These are phyloP conservation scores for Brotogeris chrysoptera DNA, from an alignment of 2,797 vertebrate species.

Conservation along the genomic window DNA sequence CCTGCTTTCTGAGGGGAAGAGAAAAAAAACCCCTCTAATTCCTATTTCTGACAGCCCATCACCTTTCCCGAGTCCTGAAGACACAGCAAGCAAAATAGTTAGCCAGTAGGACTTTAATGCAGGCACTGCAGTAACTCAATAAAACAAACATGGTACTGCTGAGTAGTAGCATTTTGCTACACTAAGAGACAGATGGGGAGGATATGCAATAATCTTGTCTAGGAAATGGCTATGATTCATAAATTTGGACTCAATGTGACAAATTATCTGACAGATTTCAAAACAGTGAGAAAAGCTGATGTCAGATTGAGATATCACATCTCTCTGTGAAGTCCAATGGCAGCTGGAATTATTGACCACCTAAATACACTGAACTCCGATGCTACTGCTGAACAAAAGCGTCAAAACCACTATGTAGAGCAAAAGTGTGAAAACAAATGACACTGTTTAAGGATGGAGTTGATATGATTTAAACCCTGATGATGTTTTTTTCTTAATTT, in stretches of 20 bases:
- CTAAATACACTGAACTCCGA: neutral
- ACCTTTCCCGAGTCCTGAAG: neutral
- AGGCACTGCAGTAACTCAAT: neutral
- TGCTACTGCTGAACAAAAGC: neutral
- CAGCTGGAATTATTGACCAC: slow-evolving; percentile 65
- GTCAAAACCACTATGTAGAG: neutral
- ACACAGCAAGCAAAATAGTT: neutral
- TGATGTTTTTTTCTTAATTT: neutral
- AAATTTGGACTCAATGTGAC: slow-evolving; percentile 59
- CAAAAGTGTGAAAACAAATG: neutral
- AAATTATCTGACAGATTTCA: slow-evolving; percentile 66
- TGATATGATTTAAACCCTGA: neutral
- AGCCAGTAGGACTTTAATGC: neutral
- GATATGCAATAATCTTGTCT: slow-evolving; percentile 59
- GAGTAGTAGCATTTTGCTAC: neutral
- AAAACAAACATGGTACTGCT: slow-evolving; percentile 27
- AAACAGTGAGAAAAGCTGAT: slow-evolving; percentile 57
- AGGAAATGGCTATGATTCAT: slow-evolving; percentile 51
- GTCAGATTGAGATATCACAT: slow-evolving; percentile 50
- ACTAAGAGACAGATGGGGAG: slow-evolving; percentile 46
- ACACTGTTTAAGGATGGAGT: neutral
- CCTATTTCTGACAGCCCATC: neutral
- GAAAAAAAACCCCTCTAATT: neutral
- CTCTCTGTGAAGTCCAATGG: slow-evolving; percentile 25
- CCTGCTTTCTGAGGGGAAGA: neutral